Conservation (phyloP, 1,140 invertebrate genomes). For the Aleiodes sp. region DNA sequence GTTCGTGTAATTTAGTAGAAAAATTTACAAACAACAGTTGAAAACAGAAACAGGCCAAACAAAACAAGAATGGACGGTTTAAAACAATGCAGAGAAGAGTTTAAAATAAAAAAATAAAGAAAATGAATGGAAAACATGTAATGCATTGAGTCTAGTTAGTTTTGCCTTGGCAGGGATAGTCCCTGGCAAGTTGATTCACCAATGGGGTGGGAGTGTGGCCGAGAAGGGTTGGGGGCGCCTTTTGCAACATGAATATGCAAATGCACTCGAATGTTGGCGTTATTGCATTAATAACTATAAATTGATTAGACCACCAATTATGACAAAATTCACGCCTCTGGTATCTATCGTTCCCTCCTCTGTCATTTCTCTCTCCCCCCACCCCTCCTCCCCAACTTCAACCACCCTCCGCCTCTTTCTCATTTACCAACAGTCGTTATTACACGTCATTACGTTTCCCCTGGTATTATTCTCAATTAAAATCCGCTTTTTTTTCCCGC, state of each 20-base stretch:
- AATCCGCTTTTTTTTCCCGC: background rate
- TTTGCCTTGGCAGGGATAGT: background rate
- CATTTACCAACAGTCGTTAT: background rate
- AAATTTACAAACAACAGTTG: background rate
- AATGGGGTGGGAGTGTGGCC: background rate
- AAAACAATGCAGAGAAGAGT: background rate
- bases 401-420: background rate
- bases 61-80: background rate
- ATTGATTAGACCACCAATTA: conserved; percentile 39
- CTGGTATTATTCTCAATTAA: conserved; percentile 19
- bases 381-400: background rate
- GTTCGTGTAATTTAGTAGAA: background rate
- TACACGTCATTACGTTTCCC: conserved; percentile 13
- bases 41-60: too few relatives aligned
- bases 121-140: background rate
- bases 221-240: background rate
- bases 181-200: conserved; percentile 2
- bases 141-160: conserved; percentile 9
- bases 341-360: conserved; percentile 17
- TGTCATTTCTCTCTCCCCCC: too few relatives aligned
- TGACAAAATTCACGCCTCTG: conserved; percentile 18
- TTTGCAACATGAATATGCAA: conserved; percentile 37
- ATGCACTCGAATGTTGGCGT: conserved; percentile 35
- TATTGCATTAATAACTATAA: conserved; percentile 42
- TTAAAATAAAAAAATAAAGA: background rate